phyloP scores from a whole-genome alignment of 2,888 invertebrate genomes.

The Drosophila kuntzei region DNA sequence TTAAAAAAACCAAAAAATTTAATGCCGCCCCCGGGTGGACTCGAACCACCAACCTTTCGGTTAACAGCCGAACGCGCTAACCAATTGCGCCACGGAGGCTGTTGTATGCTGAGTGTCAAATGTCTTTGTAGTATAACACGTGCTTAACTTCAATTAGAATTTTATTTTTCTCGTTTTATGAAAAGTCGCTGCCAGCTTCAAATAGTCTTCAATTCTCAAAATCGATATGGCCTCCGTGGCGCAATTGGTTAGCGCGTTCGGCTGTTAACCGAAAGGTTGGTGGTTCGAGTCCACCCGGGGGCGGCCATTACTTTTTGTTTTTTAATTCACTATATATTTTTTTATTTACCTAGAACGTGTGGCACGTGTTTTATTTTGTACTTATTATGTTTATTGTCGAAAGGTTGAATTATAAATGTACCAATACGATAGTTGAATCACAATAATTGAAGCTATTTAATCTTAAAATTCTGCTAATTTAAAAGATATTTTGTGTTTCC shows the following conservation, averaged over 20 bases:
- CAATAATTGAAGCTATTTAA: background rate
- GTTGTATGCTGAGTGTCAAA: background rate
- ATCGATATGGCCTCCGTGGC: constrained; percentile 89
- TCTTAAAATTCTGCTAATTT: background rate
- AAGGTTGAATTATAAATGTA: background rate
- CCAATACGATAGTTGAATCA: background rate
- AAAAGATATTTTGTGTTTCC: background rate
- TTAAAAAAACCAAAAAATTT: constrained; percentile 22
- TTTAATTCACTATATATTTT: too few species aligned
- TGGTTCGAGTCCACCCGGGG: constrained; percentile 99
- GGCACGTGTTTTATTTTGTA: background rate
- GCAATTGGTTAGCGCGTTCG: constrained; percentile 99
- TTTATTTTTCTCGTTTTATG: background rate
- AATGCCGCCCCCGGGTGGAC: constrained; percentile 95
- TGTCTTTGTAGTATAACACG: background rate
- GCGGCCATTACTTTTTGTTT: constrained; percentile 85
- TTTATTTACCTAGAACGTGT: too few species aligned
- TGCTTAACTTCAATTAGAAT: background rate
- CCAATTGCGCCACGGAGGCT: constrained; percentile 95
- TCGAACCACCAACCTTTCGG: constrained; percentile 99
- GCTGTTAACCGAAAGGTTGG: constrained; percentile 99
- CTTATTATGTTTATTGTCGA: too few species aligned
- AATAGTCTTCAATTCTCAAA: background rate
- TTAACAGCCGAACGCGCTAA: constrained; percentile 99
- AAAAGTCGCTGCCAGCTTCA: background rate